Base-by-base conservation (phyloP, 2,888 invertebrate genomes). In the Eubasilissa splendida region DNA sequence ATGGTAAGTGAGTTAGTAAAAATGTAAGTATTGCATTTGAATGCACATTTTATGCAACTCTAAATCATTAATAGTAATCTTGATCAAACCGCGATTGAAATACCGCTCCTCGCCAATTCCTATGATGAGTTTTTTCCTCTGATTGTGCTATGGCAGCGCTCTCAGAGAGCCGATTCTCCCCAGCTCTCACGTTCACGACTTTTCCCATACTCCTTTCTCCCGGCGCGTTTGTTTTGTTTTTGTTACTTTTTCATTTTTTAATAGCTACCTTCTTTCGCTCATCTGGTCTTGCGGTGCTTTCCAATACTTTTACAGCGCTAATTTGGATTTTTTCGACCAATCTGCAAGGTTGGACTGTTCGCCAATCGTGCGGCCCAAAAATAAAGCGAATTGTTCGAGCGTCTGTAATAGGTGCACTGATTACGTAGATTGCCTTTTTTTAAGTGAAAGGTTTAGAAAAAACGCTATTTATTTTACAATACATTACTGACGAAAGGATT, bases 151-250 rank as follows among this genome's bases (percentile, higher is more conserved):
- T 22, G 22, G 66, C 42, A 42, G 68, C 33, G 9, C 9, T n/a
- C 14, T 42, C 12, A 14, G 52, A n/a, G 68, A 33, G 68, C 50
- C 14, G 33, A n/a, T 33, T 66, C 50, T 68, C 50, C 14, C 50
- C 50, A 50, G 33, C 63, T 63, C 63, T 63, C 63, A 31, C 63
- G 63, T 33, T 31, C 63, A 63, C 63, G 33, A 63, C 42, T 68
- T 68, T 68, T 68, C 68, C 68, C 68, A 68, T 68, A 50, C 52
- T 50, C 68, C 68, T 68, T 68, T 68, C 68, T 68, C 68, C 50
- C 66, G 66, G 68, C 68, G 12, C 68, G 50, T 68, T 14, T 14
- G 68, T 63, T 63, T 63, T 63, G 63, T 42, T 31, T 68, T 50
- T 52, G 68, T 63, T 63, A 31, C 42, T 31, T 42, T 31, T 63